Percentiles rank a stretch among this genome's conserved stretches.
Conservation (phyloP, 1,140 invertebrate species). For the Pseudomyrmex flavicornis region DNA sequence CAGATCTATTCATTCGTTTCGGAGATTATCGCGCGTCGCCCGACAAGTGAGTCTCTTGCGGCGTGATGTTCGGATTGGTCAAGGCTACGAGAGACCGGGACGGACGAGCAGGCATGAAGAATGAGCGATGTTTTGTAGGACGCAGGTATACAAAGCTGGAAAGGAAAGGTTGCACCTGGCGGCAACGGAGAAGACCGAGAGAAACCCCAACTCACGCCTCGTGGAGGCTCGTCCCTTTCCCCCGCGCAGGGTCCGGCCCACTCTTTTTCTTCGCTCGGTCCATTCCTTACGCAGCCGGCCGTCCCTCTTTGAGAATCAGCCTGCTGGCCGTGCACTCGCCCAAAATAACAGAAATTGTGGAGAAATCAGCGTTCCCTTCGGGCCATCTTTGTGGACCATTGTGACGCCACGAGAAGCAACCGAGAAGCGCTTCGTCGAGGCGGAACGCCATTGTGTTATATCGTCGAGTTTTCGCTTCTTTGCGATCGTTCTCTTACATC, state of each 20-base stretch:
- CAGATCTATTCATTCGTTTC: slow-evolving; percentile 25
- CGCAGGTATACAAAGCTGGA: slow-evolving; percentile 60
- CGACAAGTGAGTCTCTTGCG: slow-evolving; percentile 6
- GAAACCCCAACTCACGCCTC: slow-evolving; percentile 64
- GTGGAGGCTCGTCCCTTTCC: slow-evolving; percentile 25
- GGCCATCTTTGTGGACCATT: slow-evolving; percentile 1
- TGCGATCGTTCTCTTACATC: slow-evolving; percentile 23
- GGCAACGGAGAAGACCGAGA: background rate
- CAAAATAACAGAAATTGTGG: slow-evolving; percentile 67
- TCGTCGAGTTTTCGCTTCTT: slow-evolving; percentile 37
- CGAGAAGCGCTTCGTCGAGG: background rate
- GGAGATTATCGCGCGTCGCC: slow-evolving; percentile 28
- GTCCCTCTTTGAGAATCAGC: slow-evolving; percentile 24
- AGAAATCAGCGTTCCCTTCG: slow-evolving; percentile 51
- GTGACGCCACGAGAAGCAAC: slow-evolving; percentile 16
- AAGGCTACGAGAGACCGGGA: slow-evolving; percentile 23
- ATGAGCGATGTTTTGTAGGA: slow-evolving; percentile 47
- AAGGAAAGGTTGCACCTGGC: slow-evolving; percentile 64
- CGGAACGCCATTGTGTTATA: slow-evolving; percentile 53
- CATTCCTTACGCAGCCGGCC: slow-evolving; percentile 56
- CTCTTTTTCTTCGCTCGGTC: slow-evolving; percentile 34
- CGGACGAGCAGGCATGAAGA: slow-evolving; percentile 26
- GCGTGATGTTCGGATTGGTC: slow-evolving; percentile 27
- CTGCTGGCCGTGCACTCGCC: slow-evolving; percentile 18
- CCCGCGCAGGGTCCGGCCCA: background rate